phyloP scores from a whole-genome alignment of 2,888 invertebrate genomes.

The Busseola fusca region DNA sequence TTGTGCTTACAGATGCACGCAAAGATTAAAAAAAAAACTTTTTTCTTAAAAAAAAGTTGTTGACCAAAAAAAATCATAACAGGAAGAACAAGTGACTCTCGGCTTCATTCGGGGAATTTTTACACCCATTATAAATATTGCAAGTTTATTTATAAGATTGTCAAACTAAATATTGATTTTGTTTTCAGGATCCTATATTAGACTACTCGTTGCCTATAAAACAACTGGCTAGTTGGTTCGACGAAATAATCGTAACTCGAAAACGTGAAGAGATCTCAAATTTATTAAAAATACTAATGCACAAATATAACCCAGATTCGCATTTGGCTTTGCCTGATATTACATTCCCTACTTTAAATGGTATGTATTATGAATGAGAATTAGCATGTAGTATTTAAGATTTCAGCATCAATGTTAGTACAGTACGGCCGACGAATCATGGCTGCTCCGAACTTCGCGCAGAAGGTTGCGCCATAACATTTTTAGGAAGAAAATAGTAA shows the following conservation, averaged over 20 bases:
- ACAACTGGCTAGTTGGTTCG: constrained; percentile 95
- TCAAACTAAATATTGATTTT: constrained; percentile 12
- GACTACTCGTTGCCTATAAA: constrained; percentile 95
- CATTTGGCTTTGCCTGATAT: constrained; percentile 92
- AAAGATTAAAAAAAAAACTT: not conserved
- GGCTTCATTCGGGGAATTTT: not conserved
- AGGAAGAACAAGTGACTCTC: not conserved
- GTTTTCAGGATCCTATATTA: constrained; percentile 93
- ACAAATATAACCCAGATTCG: constrained; percentile 91
- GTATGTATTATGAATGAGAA: constrained; percentile 72
- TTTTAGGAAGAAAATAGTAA: too few species aligned
- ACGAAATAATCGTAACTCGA: constrained; percentile 93
- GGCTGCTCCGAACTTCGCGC: too few species aligned
- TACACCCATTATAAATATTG: not conserved
- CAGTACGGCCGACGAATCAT: too few species aligned
- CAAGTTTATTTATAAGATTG: not conserved
- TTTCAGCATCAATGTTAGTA: too few species aligned
- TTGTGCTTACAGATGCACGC: not conserved
- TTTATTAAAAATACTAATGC: constrained; percentile 93
- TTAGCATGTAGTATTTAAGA: not conserved
- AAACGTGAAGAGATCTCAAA: constrained; percentile 96
- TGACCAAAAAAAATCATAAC: not conserved
- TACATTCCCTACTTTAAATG: constrained; percentile 93
- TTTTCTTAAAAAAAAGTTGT: not conserved
- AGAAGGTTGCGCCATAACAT: too few species aligned